A percentile compares a stretch with the other conserved stretches of the same genome.
Conservation (phyloP, 30 jellyfish, hydroid and myxozoan species). For the Cassiopea andromeda region DNA sequence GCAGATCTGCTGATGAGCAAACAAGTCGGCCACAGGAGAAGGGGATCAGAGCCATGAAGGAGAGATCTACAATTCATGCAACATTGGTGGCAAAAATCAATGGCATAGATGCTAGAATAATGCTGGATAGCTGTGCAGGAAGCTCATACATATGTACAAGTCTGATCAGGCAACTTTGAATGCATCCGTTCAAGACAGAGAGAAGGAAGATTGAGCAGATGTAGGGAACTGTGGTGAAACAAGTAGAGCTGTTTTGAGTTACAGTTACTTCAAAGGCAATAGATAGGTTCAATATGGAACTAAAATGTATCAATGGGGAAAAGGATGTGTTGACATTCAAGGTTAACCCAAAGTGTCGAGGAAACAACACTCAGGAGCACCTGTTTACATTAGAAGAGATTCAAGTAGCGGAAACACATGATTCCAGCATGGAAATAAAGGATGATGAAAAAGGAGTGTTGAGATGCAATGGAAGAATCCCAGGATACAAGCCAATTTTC, state of each 20-base stretch:
- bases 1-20: constrained; percentile 21
- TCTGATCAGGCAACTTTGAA: constrained; percentile 28
- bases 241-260: constrained; percentile 44
- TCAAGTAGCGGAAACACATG: too few species aligned
- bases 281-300: constrained; percentile 19
- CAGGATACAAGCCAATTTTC: constrained; percentile 65
- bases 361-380: too few species aligned
- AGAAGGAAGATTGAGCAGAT: constrained; percentile 50
- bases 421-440: background rate
- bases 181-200: constrained; percentile 31
- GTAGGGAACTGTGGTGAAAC: constrained; percentile 50
- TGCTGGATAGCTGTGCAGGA: constrained; percentile 20
- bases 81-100: constrained; percentile 36
- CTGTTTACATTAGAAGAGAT: too few species aligned
- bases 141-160: constrained; percentile 25
- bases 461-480: constrained; percentile 69
- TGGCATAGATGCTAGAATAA: constrained; percentile 41
- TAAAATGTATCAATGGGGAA: constrained; percentile 54
- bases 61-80: constrained; percentile 33
- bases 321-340: background rate
- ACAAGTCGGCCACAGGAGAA: constrained; percentile 16
- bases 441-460: constrained; percentile 42
- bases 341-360: too few species aligned
- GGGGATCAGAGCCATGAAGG: constrained; percentile 25
- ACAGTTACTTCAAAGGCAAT: constrained; percentile 21